These are phyloP conservation scores for Phania funesta DNA, from an alignment of 2,888 invertebrate genomes.

Conservation along the genomic window DNA sequence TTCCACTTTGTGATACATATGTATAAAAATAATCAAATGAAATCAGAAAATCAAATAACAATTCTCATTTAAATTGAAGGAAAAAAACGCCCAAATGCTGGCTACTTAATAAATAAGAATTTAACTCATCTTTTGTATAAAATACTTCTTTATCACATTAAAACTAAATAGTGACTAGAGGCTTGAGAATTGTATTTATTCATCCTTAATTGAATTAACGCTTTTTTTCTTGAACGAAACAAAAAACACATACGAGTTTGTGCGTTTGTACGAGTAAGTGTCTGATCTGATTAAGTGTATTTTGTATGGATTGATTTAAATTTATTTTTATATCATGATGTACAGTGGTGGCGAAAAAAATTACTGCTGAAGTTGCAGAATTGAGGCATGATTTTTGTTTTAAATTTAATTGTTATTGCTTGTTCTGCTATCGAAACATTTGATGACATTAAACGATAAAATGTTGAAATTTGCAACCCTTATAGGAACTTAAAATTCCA, in stretches of 20 bases:
- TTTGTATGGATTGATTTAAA: slow-evolving; percentile 11
- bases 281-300: slow-evolving; percentile 14
- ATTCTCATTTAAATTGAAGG: slow-evolving; percentile 1
- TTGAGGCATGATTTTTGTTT: no score
- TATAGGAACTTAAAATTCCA: no score
- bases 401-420: no score
- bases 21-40: not conserved
- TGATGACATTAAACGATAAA: no score
- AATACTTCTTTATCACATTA: not conserved
- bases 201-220: slow-evolving; percentile 65
- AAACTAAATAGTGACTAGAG: slow-evolving; percentile 40
- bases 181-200: slow-evolving; percentile 41
- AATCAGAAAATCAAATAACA: not conserved
- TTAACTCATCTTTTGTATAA: not conserved
- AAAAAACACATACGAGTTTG: not conserved
- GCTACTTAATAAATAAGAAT: not conserved
- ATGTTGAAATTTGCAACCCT: no score
- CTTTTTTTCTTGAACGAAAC: slow-evolving; percentile 18
- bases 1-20: no score
- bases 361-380: no score
- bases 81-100: slow-evolving; percentile 4
- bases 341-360: no score
- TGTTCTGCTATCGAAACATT: no score
- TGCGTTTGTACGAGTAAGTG: not conserved
- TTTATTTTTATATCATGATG: not conserved